phyloP scores from a whole-genome alignment of 2,888 invertebrate genomes.

The Tanaodytes sp. region DNA sequence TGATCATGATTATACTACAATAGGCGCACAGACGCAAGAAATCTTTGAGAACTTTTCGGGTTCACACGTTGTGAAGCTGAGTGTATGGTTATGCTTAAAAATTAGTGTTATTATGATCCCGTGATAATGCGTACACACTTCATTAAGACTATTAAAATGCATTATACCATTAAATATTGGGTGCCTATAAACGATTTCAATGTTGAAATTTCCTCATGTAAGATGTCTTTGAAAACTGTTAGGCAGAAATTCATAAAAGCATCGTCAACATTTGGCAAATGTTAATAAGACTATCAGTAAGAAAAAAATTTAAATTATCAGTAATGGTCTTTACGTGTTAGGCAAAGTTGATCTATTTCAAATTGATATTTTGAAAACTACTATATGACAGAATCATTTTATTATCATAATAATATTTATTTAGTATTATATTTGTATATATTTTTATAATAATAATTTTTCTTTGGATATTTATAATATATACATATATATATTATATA shows the following conservation, averaged over 20 bases:
- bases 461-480: no score
- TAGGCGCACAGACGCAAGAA: slow-evolving; percentile 49
- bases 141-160: slow-evolving; percentile 71
- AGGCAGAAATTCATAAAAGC: slow-evolving; percentile 18
- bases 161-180: slow-evolving; percentile 61
- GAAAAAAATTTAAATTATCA: no score
- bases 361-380: no score
- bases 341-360: no score
- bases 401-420: no score
- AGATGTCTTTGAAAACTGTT: slow-evolving; percentile 3
- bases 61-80: slow-evolving; percentile 73
- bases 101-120: slow-evolving; percentile 69
- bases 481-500: no score
- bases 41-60: slow-evolving; percentile 61
- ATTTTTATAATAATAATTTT: no score
- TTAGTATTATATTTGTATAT: no score
- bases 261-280: no score
- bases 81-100: slow-evolving; percentile 72
- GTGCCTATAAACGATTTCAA: background rate
- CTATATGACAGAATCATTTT: no score
- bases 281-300: no score
- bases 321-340: no score
- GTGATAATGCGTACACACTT: slow-evolving; percentile 69
- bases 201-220: slow-evolving; percentile 14
- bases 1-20: slow-evolving; percentile 48